Evolutionary conservation across 1,140 invertebrate species (phyloP), one percentile per base, ranked within the genome.

Genomic region (Drosophila eugracilis): DNA sequence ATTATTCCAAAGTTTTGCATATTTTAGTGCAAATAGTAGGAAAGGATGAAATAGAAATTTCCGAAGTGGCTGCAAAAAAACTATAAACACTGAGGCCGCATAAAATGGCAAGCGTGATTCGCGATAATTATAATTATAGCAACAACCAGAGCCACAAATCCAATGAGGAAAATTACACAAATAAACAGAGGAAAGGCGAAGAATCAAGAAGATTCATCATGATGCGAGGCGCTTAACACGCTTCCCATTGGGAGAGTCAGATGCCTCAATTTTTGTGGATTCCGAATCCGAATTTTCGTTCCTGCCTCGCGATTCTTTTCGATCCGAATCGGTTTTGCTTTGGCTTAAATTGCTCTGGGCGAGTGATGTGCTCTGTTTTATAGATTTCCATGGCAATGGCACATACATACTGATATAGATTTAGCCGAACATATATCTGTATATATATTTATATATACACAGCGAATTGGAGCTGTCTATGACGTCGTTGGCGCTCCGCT

Each of bases 161-260:
- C 49, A 48, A 53, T 26, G 49, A 65, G 41, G n/a, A 48, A 53
- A 69, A 59, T 73, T 50, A 70, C 57, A 58, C 49, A 83, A 88
- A 88, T 88, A 86, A 88, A 88, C 83, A 88, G 75, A 81, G 26
- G 21, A 49, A 26, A 32, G 10, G 58, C 14, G 44, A 15, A 48
- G 28, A n/a, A 66, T 22, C 32, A 15, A 48, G 28, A n/a, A 66
- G 22, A 44, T 52, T 66, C 63, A 66, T 66, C 62, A 55, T 58
- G 47, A 71, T 47, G 73, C 74, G 39, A 69, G 63, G 63, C 77
- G 74, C 77, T 54, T 65, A 86, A 86, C 81, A 81, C 74, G 69
- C 81, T 86, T 81, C 48, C 77, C 73, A 75, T 86, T 86, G 81
- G 76, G 77, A 86, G 74, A 80, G 81, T 79, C 81, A 37, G 52